These are phyloP conservation scores for Bombus superbus DNA, from an alignment of 1,140 invertebrate species.

Conservation along the genomic window DNA sequence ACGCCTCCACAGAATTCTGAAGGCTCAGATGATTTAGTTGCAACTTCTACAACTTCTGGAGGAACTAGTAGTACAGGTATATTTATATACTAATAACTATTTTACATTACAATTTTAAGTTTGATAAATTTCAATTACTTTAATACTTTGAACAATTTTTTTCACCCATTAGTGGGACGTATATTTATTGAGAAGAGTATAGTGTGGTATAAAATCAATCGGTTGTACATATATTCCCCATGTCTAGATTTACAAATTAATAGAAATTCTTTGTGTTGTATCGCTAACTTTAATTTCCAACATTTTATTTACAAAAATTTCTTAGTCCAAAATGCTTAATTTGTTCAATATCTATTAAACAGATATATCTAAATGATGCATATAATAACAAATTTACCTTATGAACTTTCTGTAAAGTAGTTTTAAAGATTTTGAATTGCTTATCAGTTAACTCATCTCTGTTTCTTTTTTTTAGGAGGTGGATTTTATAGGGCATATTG, in stretches of 20 bases:
- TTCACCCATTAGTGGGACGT: neutral
- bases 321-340: too few species aligned
- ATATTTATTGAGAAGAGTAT: neutral
- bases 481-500: slow-evolving; percentile 82
- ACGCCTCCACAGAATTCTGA: slow-evolving; percentile 82
- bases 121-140: neutral
- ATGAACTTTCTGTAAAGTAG: neutral
- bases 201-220: neutral
- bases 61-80: slow-evolving; percentile 80
- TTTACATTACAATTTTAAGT: neutral
- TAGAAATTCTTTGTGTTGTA: neutral
- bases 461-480: slow-evolving; percentile 67
- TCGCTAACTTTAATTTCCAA: too few species aligned
- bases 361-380: too few species aligned
- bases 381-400: neutral
- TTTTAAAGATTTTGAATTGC: neutral
- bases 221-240: neutral
- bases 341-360: too few species aligned
- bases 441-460: neutral
- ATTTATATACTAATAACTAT: neutral
- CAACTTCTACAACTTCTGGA: slow-evolving; percentile 79
- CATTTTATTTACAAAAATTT: too few species aligned
- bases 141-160: neutral
- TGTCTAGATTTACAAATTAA: neutral
- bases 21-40: slow-evolving; percentile 81